Conservation (phyloP, 2,113 vertebrate species). For the Paracanthobrama guichenoti region DNA sequence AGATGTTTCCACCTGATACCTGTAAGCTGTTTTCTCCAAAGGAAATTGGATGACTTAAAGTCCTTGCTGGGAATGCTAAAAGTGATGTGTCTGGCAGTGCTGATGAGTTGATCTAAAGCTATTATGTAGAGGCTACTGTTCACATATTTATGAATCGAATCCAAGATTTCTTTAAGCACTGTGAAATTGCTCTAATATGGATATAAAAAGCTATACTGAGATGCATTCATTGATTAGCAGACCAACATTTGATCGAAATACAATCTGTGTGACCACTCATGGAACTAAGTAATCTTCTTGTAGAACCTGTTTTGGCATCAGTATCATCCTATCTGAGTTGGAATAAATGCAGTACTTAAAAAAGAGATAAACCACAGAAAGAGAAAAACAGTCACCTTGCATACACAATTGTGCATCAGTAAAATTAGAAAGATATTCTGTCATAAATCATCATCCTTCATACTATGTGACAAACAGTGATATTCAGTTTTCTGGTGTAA, state of each 20-base stretch:
- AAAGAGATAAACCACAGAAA: not conserved
- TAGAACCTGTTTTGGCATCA: not conserved
- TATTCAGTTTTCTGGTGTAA: not conserved
- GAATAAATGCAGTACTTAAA: not conserved
- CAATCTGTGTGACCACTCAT: not conserved
- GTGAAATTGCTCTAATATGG: not conserved
- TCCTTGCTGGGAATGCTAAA: constrained; percentile 54
- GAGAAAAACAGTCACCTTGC: not conserved
- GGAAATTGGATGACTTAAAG: constrained; percentile 63
- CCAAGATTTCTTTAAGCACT: not conserved
- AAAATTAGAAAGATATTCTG: not conserved
- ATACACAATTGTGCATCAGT: not conserved
- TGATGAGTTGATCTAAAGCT: constrained; percentile 20
- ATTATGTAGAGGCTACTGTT: not conserved
- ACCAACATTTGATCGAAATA: not conserved
- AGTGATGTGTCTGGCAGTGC: constrained; percentile 27
- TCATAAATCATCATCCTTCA: not conserved
- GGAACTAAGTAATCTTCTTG: not conserved
- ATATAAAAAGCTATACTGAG: not conserved
- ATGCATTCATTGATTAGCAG: not conserved
- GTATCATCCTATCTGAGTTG: not conserved
- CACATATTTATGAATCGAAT: not conserved
- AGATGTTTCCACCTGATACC: constrained; percentile 62
- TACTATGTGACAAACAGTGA: no score
- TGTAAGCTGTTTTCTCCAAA: constrained; percentile 50